A percentile compares a stretch with the other conserved stretches of the same genome.
These are phyloP conservation scores for Coleophora flavipennella DNA, from an alignment of 2,888 invertebrate species.

Conservation along the genomic window DNA sequence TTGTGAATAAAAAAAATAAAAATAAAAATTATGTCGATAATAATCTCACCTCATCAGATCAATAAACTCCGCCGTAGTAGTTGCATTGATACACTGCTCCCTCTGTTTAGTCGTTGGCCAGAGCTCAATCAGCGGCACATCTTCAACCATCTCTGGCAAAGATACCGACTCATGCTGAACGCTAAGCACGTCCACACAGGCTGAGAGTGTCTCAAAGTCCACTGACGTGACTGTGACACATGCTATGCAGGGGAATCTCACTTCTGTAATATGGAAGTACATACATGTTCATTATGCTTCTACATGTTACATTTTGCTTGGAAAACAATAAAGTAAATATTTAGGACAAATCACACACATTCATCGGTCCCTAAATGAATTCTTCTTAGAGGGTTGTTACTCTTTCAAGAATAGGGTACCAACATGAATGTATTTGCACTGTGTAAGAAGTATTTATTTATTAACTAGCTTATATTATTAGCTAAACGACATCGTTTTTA, in stretches of 20 bases:
- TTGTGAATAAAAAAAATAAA: too few relatives aligned
- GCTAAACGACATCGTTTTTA: too few relatives aligned
- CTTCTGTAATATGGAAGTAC: conserved; percentile 44
- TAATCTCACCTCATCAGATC: conserved; percentile 68
- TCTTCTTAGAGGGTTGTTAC: too few relatives aligned
- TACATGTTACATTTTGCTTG: too few relatives aligned
- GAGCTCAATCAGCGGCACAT: conserved; percentile 72
- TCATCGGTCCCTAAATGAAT: too few relatives aligned
- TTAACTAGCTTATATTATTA: too few relatives aligned
- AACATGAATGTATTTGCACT: too few relatives aligned
- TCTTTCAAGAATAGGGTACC: too few relatives aligned
- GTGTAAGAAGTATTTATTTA: too few relatives aligned
- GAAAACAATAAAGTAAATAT: too few relatives aligned
- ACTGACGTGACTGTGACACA: conserved; percentile 72
- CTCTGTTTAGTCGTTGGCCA: conserved; percentile 77
- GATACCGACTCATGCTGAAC: conserved; percentile 76
- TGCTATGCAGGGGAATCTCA: conserved; percentile 77
- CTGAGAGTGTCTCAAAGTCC: conserved; percentile 67
- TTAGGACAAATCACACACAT: too few relatives aligned
- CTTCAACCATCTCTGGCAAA: conserved; percentile 73
- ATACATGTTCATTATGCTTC: too few relatives aligned
- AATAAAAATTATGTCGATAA: neutral
- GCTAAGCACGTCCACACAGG: conserved; percentile 73
- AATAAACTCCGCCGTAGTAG: conserved; percentile 75
- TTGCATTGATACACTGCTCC: conserved; percentile 71